phyloP scores from a whole-genome alignment of 2,888 invertebrate species.

The Emmelina monodactyla region DNA sequence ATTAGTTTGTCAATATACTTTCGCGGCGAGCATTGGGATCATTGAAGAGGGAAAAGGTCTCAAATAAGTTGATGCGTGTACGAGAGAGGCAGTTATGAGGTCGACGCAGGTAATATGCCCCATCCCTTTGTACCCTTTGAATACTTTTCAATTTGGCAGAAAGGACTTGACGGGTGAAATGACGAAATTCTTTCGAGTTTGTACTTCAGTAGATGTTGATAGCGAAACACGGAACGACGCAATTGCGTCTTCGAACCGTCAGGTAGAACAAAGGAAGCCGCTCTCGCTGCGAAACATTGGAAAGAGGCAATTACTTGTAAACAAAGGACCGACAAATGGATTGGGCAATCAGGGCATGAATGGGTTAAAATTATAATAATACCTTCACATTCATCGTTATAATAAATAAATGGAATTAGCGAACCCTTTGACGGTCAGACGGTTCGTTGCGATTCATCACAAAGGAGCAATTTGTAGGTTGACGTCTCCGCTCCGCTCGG shows the following conservation, averaged over 20 bases:
- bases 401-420: conserved; percentile 1
- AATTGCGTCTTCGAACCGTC: too few species aligned
- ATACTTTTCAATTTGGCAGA: conserved; percentile 29
- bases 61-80: background rate
- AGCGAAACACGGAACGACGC: background rate
- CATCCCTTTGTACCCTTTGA: conserved; percentile 19
- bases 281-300: background rate
- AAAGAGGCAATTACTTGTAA: too few species aligned
- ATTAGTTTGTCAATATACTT: conserved; percentile 25
- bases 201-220: background rate
- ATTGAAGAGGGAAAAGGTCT: conserved; percentile 1
- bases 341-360: background rate
- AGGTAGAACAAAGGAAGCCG: background rate
- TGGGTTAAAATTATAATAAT: background rate
- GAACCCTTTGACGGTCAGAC: conserved; percentile 1
- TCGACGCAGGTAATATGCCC: conserved; percentile 2
- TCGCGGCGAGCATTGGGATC: background rate
- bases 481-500: too few species aligned
- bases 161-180: conserved; percentile 20
- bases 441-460: background rate
- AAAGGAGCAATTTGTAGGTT: background rate
- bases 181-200: conserved; percentile 5
- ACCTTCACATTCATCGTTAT: background rate
- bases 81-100: background rate
- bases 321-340: background rate